Evolutionary conservation across 2,113 vertebrate species (phyloP), one percentile per base, ranked within the genome.

Genomic region (Eudyptes chrysolophus): DNA sequence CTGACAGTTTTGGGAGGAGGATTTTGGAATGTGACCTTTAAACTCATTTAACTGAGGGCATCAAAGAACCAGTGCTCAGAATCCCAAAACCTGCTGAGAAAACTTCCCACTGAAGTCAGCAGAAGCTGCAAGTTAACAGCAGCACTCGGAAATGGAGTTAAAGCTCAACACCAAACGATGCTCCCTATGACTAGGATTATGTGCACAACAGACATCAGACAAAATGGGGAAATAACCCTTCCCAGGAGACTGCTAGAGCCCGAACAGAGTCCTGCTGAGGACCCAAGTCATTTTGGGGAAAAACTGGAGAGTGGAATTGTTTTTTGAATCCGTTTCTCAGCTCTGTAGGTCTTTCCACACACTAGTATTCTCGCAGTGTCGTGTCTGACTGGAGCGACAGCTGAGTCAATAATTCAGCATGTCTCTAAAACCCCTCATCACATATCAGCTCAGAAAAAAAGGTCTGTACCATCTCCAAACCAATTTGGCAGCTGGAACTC

Each of bases 391-490:
- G 42, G 36, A 84, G 78, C 10, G 8, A 58, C 93, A 95, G 77
- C 86, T 85, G 83, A 95, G 93, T 87, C 91, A 97, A 94, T 92
- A 93, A 70, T 21, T 84, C 82, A 91, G 54, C 46, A 4, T n/a
- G 27, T 80, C 87, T 44, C 87, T 61, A 74, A 76, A 78, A 30
- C 20, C 61, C 46, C 38, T 44, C 89, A 57, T 44, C 60, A 66
- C 77, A 38, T 19, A 86, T 46, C 55, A 69, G 58, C 49, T 36
- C 34, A 76, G 77, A 18, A 64, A 68, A 24, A 78, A 55, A 27
- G 19, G 36, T 27, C 87, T 78, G 66, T 52, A 52, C 16, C 20
- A 75, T 82, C 81, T 86, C 90, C 84, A 92, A 96, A 74, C 15
- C 66, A 38, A 75, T 69, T 90, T 93, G 89, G 88, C 71, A 65